Evolutionary conservation across 2,888 invertebrate species (phyloP), one percentile per base, ranked within the genome.

Genomic region (Agonum fuliginosum): DNA sequence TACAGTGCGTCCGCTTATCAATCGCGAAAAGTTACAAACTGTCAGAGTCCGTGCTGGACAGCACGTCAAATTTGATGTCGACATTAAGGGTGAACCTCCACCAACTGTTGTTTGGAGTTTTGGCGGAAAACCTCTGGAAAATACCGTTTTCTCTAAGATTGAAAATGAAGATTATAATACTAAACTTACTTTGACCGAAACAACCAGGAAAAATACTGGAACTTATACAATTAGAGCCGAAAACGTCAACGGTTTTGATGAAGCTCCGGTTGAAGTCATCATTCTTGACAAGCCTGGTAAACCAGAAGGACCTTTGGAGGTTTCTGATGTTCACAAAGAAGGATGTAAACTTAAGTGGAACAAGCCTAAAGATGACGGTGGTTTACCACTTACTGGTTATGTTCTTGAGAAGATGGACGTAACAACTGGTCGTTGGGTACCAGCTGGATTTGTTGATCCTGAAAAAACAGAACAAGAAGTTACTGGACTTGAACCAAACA

Each of bases 351-450:
- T 98, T 8, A 93, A 94, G 82, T 98, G 98, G 98, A 94, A 94
- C 81, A 96, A 96, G 83, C 98, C 98, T 0, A 96, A 96, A 86
- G 98, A 98, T 86, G 97, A 98, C 81, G 98, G 98, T 34, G 98
- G 98, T 8, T 87, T 96, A 48, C 97, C 98, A 2, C 91, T 98
- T 80, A 94, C 94, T 8, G 94, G 95, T 1, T 99, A 95, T 86
- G 89, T 97, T 1, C 91, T 99, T 79, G 99, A 99, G 88, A 98
- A 98, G 87, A 95, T 97, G 93, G 98, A 98, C 85, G 90, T 91
- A 0, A 90, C 93, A 30, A 94, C 95, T 20, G 97, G 97, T 1
- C 92, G 94, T 82, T 97, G 97, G 97, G 91, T 93, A 14, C 96
- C 96, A 0, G 96, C 95, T 78, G 95, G 95, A 12, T 93, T 94